Evolutionary conservation across 2,888 invertebrate genomes (phyloP), one percentile per base, ranked within the genome.

Genomic region (Leptinotarsa haldemani): DNA sequence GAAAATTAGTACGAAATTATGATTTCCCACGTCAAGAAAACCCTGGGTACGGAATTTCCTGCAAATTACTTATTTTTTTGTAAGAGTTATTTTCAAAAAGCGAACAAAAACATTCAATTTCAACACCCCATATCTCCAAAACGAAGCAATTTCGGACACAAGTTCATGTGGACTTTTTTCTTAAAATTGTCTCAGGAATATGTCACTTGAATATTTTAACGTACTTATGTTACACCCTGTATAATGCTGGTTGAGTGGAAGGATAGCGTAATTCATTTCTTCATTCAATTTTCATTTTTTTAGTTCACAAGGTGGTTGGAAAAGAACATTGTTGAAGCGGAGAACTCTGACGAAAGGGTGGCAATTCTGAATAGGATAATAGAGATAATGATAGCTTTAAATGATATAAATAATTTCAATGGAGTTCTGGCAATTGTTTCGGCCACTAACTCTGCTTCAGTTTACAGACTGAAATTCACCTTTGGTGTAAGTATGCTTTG

Each of bases 401-500:
- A 96, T 78, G 98, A 98, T 86, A 90, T 99, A 76, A 99, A 99
- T 89, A 99, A 99, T 90, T 99, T 99, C 88, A 99, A 97, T 88
- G 99, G 98, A 0, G 96, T 99, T 70, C 89, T 99, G 72, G 97
- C 97, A 50, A 95, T 98, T 74, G 94, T 95, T 66, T 95, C 97
- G 73, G 98, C 98, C 48, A 93, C 97, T 89, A 94, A 94, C 70
- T 96, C 96, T 52, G 97, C 98, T 16, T 94, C 97, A 69, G 97
- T 99, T 65, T 94, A 94, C 88, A 89, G 99, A 46, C 90, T 99
- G 69, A 92, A 93, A 83, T 92, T 92, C 84, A 97, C 97, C 65
- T 93, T 94, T 86, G 92, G 92, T 88, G 93, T 93, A 84, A 83
- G 87, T 83, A 58, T 66, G 46, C 5, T n/a, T 30, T 58, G 47